Conservation (phyloP, 2,888 invertebrate species). For the Himalopsyche anomala region DNA sequence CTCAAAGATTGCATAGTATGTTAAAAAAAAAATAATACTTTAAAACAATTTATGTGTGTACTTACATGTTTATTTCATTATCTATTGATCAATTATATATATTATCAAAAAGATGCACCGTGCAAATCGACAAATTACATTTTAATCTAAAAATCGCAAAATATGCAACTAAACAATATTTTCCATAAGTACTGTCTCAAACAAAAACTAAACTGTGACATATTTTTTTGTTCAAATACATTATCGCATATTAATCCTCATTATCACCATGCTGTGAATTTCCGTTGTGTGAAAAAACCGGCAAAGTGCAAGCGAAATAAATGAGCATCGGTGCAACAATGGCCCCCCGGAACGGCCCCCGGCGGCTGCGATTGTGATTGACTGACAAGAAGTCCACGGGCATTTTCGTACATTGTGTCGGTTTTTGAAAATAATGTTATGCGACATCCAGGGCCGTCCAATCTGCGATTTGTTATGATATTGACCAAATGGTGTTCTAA, state of each 20-base stretch:
- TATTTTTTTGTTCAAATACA: neutral
- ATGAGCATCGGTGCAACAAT: constrained; percentile 22
- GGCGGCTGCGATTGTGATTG: neutral
- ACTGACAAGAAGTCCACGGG: constrained; percentile 14
- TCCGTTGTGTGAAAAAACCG: neutral
- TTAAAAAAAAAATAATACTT: too few relatives aligned
- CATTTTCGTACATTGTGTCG: neutral
- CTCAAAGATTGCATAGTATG: too few relatives aligned
- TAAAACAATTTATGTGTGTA: too few relatives aligned
- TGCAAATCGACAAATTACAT: too few relatives aligned
- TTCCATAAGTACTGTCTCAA: neutral
- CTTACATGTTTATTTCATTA: too few relatives aligned
- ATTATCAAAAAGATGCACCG: too few relatives aligned
- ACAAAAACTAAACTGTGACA: neutral
- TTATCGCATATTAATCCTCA: constrained; percentile 26
- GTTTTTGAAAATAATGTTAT: too few relatives aligned
- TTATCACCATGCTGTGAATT: constrained; percentile 14
- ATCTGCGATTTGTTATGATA: too few relatives aligned
- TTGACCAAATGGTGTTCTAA: too few relatives aligned
- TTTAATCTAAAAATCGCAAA: too few relatives aligned
- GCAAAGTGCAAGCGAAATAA: constrained; percentile 15
- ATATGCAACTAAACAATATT: neutral
- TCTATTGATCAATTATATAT: too few relatives aligned
- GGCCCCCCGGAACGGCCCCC: constrained; percentile 8
- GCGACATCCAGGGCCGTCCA: too few relatives aligned